Conservation (phyloP, 2,888 invertebrate species). For the Caenorhabditis auriculariae region DNA sequence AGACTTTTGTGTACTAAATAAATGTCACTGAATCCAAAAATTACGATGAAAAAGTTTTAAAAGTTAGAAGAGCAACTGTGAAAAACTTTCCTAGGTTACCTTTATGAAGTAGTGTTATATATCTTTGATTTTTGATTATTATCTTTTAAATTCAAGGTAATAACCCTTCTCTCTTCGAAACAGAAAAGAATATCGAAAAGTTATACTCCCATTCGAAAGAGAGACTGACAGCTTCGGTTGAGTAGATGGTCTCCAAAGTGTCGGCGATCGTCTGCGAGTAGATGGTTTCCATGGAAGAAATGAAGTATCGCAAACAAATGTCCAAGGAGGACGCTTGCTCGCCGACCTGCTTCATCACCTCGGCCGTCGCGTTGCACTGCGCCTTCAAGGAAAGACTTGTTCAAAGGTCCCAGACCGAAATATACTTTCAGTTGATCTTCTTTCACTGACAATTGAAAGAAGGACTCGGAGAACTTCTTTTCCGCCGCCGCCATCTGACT, state of each 20-base stretch:
- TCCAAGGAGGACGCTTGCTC: slow-evolving; percentile 42
- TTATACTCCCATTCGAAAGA: neutral
- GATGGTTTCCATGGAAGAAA: slow-evolving; percentile 89
- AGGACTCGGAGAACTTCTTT: slow-evolving; percentile 86
- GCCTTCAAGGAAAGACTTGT: slow-evolving; percentile 73
- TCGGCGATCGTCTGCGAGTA: slow-evolving; percentile 98
- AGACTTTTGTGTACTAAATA: too few relatives aligned
- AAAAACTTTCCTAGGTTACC: too few relatives aligned
- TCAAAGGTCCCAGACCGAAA: neutral
- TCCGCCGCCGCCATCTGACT: slow-evolving; percentile 82
- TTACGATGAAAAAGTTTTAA: too few relatives aligned
- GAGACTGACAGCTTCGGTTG: slow-evolving; percentile 78
- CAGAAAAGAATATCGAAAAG: neutral
- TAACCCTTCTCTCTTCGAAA: neutral
- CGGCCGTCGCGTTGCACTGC: slow-evolving; percentile 88
- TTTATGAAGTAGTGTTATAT: too few relatives aligned
- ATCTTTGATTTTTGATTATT: too few relatives aligned
- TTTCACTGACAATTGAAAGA: slow-evolving; percentile 91
- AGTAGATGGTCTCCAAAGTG: slow-evolving; percentile 77
- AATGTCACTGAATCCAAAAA: too few relatives aligned
- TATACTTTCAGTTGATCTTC: slow-evolving; percentile 82
- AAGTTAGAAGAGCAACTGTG: too few relatives aligned
- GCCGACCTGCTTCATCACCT: slow-evolving; percentile 73
- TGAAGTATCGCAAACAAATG: slow-evolving; percentile 76
- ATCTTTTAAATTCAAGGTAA: too few relatives aligned